Conservation (phyloP, 2,797 vertebrate genomes). For the Telmatherina bonti region DNA sequence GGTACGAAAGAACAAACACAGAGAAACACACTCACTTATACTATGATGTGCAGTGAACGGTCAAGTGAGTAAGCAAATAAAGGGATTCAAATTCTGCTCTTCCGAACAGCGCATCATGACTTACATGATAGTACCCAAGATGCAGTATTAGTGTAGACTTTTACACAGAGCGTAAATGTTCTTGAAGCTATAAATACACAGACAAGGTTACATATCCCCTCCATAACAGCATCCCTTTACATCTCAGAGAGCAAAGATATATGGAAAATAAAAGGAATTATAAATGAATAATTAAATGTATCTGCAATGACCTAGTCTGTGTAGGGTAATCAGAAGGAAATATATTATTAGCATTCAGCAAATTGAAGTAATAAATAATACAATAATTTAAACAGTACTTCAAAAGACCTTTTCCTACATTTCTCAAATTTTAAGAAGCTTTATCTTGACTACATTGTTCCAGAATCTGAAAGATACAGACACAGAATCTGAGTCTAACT, state of each 20-base stretch:
- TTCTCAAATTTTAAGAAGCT: conserved; percentile 21
- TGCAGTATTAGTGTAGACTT: conserved; percentile 11
- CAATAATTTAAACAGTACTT: conserved; percentile 20
- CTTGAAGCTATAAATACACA: conserved; percentile 32
- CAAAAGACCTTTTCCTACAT: conserved; percentile 5
- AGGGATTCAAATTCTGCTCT: conserved; percentile 24
- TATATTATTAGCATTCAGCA: conserved; percentile 14
- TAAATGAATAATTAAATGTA: conserved; percentile 13
- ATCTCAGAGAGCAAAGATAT: not conserved
- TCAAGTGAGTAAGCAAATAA: conserved; percentile 30
- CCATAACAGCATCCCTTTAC: conserved; percentile 15
- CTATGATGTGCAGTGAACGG: conserved; percentile 20
- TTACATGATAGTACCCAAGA: conserved; percentile 19
- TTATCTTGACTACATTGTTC: conserved; percentile 20
- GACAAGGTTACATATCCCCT: conserved; percentile 7
- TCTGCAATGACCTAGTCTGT: not conserved
- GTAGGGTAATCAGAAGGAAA: conserved; percentile 15
- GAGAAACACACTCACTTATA: conserved; percentile 15
- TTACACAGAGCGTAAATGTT: conserved; percentile 17
- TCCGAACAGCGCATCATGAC: conserved; percentile 15
- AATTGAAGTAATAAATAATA: conserved; percentile 36
- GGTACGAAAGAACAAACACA: conserved; percentile 50
- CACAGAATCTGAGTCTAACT: conserved; percentile 21
- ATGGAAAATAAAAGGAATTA: not conserved
- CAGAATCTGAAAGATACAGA: conserved; percentile 34